Evolutionary conservation across 2,797 vertebrate genomes (phyloP).

Genomic region (Hozukius guyotensis): DNA sequence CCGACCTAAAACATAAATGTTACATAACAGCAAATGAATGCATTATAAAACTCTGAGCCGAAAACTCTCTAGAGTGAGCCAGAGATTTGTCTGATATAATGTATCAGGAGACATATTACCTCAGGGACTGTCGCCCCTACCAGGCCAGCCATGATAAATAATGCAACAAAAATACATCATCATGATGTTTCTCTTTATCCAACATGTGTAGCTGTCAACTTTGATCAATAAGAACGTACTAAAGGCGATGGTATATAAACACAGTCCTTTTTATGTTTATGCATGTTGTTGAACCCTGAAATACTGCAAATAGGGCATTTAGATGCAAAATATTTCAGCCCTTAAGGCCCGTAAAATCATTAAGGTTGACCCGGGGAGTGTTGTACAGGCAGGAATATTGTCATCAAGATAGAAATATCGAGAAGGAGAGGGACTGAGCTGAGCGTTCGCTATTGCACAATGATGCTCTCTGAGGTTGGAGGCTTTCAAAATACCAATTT

Average conservation of each 20-base stretch:
- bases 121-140: slow-evolving; percentile 68
- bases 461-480: slow-evolving; percentile 19
- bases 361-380: slow-evolving; percentile 57
- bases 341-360: slow-evolving; percentile 31
- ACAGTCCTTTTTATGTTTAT: slow-evolving; percentile 63
- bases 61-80: slow-evolving; percentile 62
- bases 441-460: slow-evolving; percentile 16
- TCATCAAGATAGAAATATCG: slow-evolving; percentile 4
- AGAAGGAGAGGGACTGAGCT: background rate
- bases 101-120: slow-evolving; percentile 78
- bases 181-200: slow-evolving; percentile 78
- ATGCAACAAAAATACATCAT: slow-evolving; percentile 83
- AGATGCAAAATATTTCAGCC: slow-evolving; percentile 50
- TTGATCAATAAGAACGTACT: slow-evolving; percentile 79
- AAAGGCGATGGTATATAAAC: slow-evolving; percentile 65
- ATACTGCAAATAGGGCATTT: slow-evolving; percentile 53
- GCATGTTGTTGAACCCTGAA: slow-evolving; percentile 51
- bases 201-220: slow-evolving; percentile 84
- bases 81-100: slow-evolving; percentile 77
- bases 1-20: slow-evolving; percentile 59
- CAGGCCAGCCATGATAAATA: slow-evolving; percentile 79
- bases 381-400: slow-evolving; percentile 9
- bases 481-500: slow-evolving; percentile 57
- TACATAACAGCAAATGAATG: slow-evolving; percentile 66
- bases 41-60: slow-evolving; percentile 58